Percentiles rank a stretch among this genome's conserved stretches.
phyloP scores from a whole-genome alignment of 2,888 invertebrate species.

The Troglohyphantes excavatus region DNA sequence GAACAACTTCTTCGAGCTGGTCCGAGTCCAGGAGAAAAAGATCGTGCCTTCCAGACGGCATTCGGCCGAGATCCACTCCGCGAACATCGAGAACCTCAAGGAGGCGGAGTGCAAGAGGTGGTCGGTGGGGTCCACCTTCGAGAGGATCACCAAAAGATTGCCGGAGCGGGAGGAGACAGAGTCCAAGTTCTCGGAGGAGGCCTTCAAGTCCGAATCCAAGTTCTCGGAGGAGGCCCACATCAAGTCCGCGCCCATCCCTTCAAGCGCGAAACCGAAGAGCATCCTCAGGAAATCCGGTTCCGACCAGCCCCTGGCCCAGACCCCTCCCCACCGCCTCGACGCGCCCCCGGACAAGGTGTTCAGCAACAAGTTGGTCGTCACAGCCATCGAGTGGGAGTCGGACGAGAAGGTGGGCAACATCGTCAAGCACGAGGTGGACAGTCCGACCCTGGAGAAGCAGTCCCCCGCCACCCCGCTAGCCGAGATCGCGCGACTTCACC shows the following conservation, averaged over 20 bases:
- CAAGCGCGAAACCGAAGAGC: conserved; percentile 63
- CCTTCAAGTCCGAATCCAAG: not conserved
- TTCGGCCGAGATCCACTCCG: conserved; percentile 66
- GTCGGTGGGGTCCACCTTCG: conserved; percentile 66
- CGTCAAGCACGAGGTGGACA: conserved; percentile 74
- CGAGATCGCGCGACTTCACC: conserved; percentile 58
- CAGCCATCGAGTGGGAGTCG: conserved; percentile 71
- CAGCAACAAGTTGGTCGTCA: conserved; percentile 69
- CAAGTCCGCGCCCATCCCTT: conserved; percentile 69
- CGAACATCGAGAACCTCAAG: conserved; percentile 24
- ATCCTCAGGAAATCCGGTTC: conserved; percentile 75
- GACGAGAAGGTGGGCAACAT: conserved; percentile 61
- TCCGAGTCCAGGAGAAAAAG: conserved; percentile 33
- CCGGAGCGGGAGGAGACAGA: conserved; percentile 6
- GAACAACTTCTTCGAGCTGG: conserved; percentile 51
- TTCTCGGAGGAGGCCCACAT: conserved; percentile 46
- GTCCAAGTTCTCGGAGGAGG: conserved; percentile 20
- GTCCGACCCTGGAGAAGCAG: conserved; percentile 63
- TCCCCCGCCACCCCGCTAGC: conserved; percentile 63
- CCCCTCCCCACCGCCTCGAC: not conserved
- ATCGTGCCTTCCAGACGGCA: conserved; percentile 63
- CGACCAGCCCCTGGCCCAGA: conserved; percentile 61
- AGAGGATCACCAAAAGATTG: conserved; percentile 51
- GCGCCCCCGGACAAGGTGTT: conserved; percentile 29
- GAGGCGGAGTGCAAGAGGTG: conserved; percentile 57